Percentiles rank a stretch among this genome's conserved stretches.
Conservation (phyloP, 2,113 vertebrate species). For the Dromiciops gliroides region DNA sequence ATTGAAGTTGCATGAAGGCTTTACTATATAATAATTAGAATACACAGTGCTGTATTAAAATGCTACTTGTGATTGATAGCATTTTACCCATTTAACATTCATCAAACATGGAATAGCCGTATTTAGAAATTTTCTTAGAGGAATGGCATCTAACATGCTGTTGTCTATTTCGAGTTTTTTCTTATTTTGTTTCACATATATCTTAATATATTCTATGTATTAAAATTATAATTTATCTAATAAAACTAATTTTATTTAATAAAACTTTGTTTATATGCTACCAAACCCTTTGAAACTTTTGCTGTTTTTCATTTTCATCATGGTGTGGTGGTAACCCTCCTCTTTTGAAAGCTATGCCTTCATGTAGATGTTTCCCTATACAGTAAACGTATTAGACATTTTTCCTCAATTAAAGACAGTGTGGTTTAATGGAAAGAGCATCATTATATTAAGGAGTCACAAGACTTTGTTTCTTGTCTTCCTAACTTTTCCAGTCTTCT, state of each 20-base stretch:
- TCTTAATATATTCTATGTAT: not conserved
- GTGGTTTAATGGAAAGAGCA: not conserved
- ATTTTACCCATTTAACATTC: not conserved
- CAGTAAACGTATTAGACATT: not conserved
- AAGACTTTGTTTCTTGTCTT: not conserved
- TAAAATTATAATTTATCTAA: not conserved
- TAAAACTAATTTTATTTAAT: not conserved
- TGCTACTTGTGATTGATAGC: not conserved
- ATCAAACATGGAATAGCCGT: not conserved
- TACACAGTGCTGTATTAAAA: too few relatives aligned
- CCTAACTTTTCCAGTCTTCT: not conserved
- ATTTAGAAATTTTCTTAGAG: not conserved
- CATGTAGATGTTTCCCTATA: not conserved
- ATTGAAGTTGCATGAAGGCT: too few relatives aligned
- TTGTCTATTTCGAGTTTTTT: not conserved
- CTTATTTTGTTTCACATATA: not conserved
- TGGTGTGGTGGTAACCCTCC: not conserved
- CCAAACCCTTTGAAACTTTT: not conserved
- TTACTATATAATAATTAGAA: too few relatives aligned
- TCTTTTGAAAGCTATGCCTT: not conserved
- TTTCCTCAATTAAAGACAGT: not conserved
- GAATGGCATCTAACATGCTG: not conserved
- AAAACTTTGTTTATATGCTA: not conserved
- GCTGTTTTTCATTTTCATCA: not conserved
- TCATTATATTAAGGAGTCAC: not conserved